Base-by-base conservation (phyloP, 2,797 vertebrate species). In the Crenuchus spilurus region DNA sequence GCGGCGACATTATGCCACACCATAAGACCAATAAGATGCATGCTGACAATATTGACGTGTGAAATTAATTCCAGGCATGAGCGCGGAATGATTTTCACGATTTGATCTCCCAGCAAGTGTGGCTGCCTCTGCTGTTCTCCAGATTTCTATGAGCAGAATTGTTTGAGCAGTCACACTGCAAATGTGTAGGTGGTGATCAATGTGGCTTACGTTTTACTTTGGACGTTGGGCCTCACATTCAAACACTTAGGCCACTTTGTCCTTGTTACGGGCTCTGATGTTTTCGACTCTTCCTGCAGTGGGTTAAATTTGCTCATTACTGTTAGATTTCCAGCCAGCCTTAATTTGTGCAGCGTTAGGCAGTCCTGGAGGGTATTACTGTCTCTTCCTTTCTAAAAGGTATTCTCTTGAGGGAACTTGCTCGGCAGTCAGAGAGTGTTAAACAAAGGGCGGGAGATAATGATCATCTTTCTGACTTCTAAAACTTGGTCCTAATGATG, bases 21-120 rank as follows among this genome's bases (percentile, higher is more conserved):
- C 68, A 72, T 13, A 28, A 76, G 57, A 65, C 60, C 54, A 77
- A 70, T 67, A 64, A 31, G 66, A 28, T n/a, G 6, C 37, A 65
- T 35, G 66, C 58, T 55, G 62, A 54, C 69, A 79, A 73, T 79
- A 77, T 75, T 42, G 78, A 80, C 39, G 46, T 71, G 74, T 79
- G 61, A 77, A 77, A 80, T 81, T 54, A 78, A 80, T 78, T 83
- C 75, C 64, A 64, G 66, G 49, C 57, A 63, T 67, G 49, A 71
- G 65, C 66, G 30, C 70, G 46, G 74, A 82, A 80, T 41, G 51
- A 70, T 74, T 81, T 78, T 75, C 46, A 74, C 52, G 70, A 64
- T 77, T 72, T 72, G 39, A 72, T 69, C 51, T 70, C 4, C 22
- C 26, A 68, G 46, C 60, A 57, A 28, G 64, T 71, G 41, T 55